These are phyloP conservation scores for Yponomeuta sedellus DNA, from an alignment of 2,888 invertebrate genomes.

Conservation along the genomic window DNA sequence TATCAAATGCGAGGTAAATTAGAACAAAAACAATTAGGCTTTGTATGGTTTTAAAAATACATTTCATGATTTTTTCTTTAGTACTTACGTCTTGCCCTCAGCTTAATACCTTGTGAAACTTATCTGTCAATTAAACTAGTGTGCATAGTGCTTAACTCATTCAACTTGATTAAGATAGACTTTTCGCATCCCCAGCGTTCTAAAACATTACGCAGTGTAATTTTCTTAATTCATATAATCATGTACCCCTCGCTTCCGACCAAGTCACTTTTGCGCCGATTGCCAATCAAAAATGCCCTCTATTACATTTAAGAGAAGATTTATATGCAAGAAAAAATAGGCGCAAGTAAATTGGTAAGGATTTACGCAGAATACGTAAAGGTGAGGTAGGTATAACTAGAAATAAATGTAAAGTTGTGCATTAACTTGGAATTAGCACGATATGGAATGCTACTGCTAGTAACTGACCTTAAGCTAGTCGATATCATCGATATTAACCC, in stretches of 20 bases:
- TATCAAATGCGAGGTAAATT: too few relatives aligned
- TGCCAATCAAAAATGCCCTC: neutral
- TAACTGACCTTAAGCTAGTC: too few relatives aligned
- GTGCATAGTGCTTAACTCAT: neutral
- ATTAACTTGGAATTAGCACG: too few relatives aligned
- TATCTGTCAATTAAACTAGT: neutral
- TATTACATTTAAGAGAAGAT: neutral
- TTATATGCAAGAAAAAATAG: neutral
- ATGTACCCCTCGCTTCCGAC: conserved; percentile 26
- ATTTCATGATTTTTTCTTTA: too few relatives aligned
- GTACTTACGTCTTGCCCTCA: too few relatives aligned
- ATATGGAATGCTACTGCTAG: too few relatives aligned
- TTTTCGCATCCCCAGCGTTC: neutral
- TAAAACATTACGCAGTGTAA: conserved; percentile 28
- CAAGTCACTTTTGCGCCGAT: neutral
- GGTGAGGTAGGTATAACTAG: neutral
- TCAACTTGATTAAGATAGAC: conserved; percentile 7
- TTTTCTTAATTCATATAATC: conserved; percentile 58
- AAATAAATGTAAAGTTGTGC: neutral
- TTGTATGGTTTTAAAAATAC: too few relatives aligned
- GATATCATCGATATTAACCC: too few relatives aligned
- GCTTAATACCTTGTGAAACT: too few relatives aligned
- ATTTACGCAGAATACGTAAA: neutral
- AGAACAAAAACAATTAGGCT: too few relatives aligned
- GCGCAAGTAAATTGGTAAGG: neutral